phyloP scores from a whole-genome alignment of 2,797 vertebrate species.

The Trachops cirrhosus region DNA sequence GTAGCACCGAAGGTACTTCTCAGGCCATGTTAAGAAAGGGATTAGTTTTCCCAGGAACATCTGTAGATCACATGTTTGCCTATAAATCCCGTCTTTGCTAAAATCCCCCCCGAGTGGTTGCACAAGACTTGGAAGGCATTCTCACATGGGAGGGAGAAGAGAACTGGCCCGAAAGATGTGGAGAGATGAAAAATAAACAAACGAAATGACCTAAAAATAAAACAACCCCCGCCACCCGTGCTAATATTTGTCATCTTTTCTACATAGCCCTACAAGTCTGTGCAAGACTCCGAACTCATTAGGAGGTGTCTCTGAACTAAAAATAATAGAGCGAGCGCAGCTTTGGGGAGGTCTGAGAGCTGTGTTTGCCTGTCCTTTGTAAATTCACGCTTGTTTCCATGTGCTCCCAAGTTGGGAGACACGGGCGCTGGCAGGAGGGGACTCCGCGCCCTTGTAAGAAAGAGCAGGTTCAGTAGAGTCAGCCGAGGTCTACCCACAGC shows the following conservation, averaged over 20 bases:
- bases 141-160: conserved; percentile 24
- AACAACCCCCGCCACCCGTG: not conserved
- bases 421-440: not conserved
- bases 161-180: not conserved
- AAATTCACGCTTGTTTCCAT: conserved; percentile 39
- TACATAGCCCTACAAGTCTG: not conserved
- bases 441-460: conserved; percentile 33
- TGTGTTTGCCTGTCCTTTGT: conserved; percentile 47
- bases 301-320: conserved; percentile 51
- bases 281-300: conserved; percentile 40
- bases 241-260: conserved; percentile 38
- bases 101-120: not conserved
- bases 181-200: conserved; percentile 52
- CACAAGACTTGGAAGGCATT: conserved; percentile 38
- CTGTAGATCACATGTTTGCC: conserved; percentile 77
- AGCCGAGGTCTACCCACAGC: conserved; percentile 64
- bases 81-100: conserved; percentile 35
- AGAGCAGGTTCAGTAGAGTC: conserved; percentile 27
- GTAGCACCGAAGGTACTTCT: conserved; percentile 76
- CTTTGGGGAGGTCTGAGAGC: conserved; percentile 66
- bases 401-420: conserved; percentile 49
- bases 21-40: conserved; percentile 70
- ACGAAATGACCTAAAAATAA: not conserved
- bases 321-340: conserved; percentile 68
- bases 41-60: conserved; percentile 77